Conservation (phyloP, 2,797 vertebrate genomes). For the Thaleichthys pacificus region DNA sequence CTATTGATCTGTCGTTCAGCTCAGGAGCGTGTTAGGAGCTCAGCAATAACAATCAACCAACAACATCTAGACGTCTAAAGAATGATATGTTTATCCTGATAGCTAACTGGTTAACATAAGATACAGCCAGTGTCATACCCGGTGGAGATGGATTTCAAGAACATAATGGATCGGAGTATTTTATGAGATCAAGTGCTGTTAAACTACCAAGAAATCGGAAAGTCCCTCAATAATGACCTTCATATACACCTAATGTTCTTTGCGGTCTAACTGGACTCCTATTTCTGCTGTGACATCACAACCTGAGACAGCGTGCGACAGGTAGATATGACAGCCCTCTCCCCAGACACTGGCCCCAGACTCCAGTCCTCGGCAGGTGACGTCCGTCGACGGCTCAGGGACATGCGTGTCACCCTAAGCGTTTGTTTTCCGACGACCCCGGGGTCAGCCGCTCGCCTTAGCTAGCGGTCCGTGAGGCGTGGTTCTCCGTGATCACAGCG, state of each 20-base stretch:
- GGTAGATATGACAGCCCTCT: slow-evolving; percentile 6
- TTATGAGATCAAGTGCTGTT: too few relatives aligned
- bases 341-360: not conserved
- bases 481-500: slow-evolving; percentile 69
- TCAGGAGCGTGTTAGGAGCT: slow-evolving; percentile 64
- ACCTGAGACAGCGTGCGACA: slow-evolving; percentile 15
- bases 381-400: not conserved
- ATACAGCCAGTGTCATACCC: not conserved
- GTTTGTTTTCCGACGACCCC: not conserved
- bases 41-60: slow-evolving; percentile 65
- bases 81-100: not conserved
- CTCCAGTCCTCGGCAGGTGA: not conserved
- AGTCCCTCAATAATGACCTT: not conserved
- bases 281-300: not conserved
- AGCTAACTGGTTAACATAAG: not conserved
- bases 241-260: not conserved
- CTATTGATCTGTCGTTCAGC: slow-evolving; percentile 69
- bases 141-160: not conserved
- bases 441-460: slow-evolving; percentile 52
- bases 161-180: not conserved
- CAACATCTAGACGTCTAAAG: slow-evolving; percentile 20
- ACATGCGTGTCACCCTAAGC: not conserved
- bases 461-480: slow-evolving; percentile 53
- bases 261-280: not conserved
- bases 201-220: too few relatives aligned